A percentile compares a stretch with the other conserved stretches of the same genome.
Conservation (phyloP, 1,140 invertebrate genomes). For the Drosophila pallidifrons region DNA sequence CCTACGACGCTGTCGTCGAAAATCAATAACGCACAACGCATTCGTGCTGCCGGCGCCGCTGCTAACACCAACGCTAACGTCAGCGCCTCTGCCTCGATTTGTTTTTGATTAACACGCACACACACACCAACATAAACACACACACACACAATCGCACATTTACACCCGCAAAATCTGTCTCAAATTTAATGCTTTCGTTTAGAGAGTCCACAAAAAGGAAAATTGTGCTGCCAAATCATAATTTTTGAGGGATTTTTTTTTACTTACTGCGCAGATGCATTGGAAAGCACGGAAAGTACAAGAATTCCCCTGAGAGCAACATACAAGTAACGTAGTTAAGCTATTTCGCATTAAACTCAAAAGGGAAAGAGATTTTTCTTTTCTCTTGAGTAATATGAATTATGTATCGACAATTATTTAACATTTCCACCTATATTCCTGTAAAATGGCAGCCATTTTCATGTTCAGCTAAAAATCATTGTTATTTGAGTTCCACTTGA, state of each 20-base stretch:
- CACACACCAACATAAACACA: slow-evolving; percentile 1
- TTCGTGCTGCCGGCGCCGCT: slow-evolving; percentile 1
- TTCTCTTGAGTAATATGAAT: neutral
- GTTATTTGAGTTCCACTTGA: neutral
- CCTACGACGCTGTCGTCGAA: slow-evolving; percentile 40
- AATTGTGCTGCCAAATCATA: slow-evolving; percentile 36
- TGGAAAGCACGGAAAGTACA: slow-evolving; percentile 57
- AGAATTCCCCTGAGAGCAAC: slow-evolving; percentile 38
- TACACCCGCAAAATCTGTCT: slow-evolving; percentile 21
- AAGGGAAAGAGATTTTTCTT: neutral
- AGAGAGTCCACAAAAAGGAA: slow-evolving; percentile 22
- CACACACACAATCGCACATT: neutral
- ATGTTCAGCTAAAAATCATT: too few relatives aligned
- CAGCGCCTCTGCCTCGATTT: slow-evolving; percentile 48
- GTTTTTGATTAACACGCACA: slow-evolving; percentile 52
- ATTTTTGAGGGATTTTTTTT: slow-evolving; percentile 32
- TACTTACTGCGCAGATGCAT: slow-evolving; percentile 35
- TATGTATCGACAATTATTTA: neutral
- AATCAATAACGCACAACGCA: slow-evolving; percentile 74
- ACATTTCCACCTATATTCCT: too few relatives aligned
- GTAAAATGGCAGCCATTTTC: too few relatives aligned
- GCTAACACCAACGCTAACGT: neutral
- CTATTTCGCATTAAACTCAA: slow-evolving; percentile 5
- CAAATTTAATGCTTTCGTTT: slow-evolving; percentile 22
- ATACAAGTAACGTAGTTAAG: neutral